Percentiles rank a stretch among this genome's conserved stretches.
Conservation (phyloP, 1,140 invertebrate genomes). For the Zophobas atratus region DNA sequence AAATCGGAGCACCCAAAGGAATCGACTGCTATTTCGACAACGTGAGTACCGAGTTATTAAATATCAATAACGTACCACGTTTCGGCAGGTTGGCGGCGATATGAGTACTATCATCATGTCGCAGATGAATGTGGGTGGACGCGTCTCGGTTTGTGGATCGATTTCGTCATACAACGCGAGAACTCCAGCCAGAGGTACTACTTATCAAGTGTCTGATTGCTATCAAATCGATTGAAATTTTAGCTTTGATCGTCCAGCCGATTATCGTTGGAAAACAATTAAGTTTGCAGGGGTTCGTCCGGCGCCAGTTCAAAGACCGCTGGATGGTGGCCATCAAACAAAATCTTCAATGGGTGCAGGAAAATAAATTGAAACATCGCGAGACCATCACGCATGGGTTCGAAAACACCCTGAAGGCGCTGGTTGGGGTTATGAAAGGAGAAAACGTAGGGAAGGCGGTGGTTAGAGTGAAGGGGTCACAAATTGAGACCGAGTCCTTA, state of each 20-base stretch:
- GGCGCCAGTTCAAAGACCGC: constrained; percentile 69
- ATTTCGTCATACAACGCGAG: constrained; percentile 69
- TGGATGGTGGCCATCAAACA: constrained; percentile 72
- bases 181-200: constrained; percentile 38
- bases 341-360: constrained; percentile 72
- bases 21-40: constrained; percentile 84
- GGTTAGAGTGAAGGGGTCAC: constrained; percentile 62
- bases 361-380: constrained; percentile 75
- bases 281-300: constrained; percentile 75
- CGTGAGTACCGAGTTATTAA: constrained; percentile 66
- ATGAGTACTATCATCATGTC: constrained; percentile 73
- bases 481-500: constrained; percentile 8
- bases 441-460: constrained; percentile 77
- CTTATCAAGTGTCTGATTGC: neutral
- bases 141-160: constrained; percentile 76
- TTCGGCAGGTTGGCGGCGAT: constrained; percentile 70
- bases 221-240: neutral
- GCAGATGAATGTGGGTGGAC: constrained; percentile 74
- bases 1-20: constrained; percentile 74
- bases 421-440: constrained; percentile 74
- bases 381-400: constrained; percentile 77
- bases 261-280: constrained; percentile 71
- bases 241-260: constrained; percentile 71
- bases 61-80: too few relatives aligned
- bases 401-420: constrained; percentile 76